Conservation (phyloP, 2,797 vertebrate species). For the Gobionotothen gibberifrons region DNA sequence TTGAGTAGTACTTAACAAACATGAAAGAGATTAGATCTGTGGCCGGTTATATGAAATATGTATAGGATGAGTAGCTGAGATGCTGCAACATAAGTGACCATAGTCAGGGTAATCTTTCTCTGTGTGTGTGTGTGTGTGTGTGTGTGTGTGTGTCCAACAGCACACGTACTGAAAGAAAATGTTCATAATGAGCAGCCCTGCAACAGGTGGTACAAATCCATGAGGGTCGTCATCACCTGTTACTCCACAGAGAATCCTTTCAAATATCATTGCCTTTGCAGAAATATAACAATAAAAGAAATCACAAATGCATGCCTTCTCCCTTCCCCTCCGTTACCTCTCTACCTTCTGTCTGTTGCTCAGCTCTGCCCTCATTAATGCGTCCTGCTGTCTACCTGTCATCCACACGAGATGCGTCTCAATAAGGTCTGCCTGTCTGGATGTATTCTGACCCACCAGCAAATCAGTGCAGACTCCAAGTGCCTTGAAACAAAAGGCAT, state of each 20-base stretch:
- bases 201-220: slow-evolving; percentile 9
- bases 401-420: slow-evolving; percentile 34
- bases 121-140: no score
- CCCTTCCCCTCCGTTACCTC: neutral
- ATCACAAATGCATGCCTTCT: slow-evolving; percentile 6
- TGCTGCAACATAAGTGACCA: slow-evolving; percentile 4
- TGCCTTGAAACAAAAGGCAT: slow-evolving; percentile 85
- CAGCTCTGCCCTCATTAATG: slow-evolving; percentile 31
- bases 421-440: slow-evolving; percentile 20
- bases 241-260: neutral
- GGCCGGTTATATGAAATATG: slow-evolving; percentile 11
- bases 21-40: slow-evolving; percentile 23
- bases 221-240: neutral
- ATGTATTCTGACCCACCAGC: slow-evolving; percentile 74
- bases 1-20: slow-evolving; percentile 6
- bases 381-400: slow-evolving; percentile 46
- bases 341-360: slow-evolving; percentile 9
- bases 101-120: neutral
- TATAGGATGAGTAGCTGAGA: neutral
- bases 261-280: slow-evolving; percentile 18
- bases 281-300: slow-evolving; percentile 28
- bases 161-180: no score
- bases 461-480: slow-evolving; percentile 72
- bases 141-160: no score
- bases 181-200: no score